Evolutionary conservation across 2,113 vertebrate species (phyloP), one percentile per base, ranked within the genome.

Genomic region (Callorhinus ursinus): DNA sequence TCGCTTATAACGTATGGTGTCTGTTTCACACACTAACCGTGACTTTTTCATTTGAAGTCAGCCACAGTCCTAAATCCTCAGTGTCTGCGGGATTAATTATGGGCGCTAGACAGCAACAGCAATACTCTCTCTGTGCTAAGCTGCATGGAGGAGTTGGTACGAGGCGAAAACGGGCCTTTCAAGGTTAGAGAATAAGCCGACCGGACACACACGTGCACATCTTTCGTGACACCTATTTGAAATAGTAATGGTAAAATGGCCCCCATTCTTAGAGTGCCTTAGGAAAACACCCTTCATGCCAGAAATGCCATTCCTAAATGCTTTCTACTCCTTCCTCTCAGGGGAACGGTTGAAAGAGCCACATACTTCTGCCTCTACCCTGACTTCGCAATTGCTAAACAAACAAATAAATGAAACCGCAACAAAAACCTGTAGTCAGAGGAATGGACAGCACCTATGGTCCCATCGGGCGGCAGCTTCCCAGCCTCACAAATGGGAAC

Each of bases 31-130:
- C 84, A 89, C 98, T 98, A 98, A 98, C 98, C 97, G 98, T 98
- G 98, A 98, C 98, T 99, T 98, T 98, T 99, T 99, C 98, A 98
- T 99, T 99, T 99, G 97, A 98, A 99, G 98, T 98, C 97, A 98
- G 98, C 98, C 98, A 98, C 98, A 98, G 98, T 98, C 96, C 97
- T 98, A 99, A 99, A 99, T 99, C 98, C 98, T 18, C 31, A 92
- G 98, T 98, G 98, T 98, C 98, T 99, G 98, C 87, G 93, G 98
- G 98, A 99, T 99, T 99, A 99, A 99, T 99, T 98, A 98, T 98
- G 98, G 98, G 98, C 98, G 98, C 98, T 98, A 98, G 98, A 98
- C 98, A 98, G 98, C 95, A 98, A 96, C 91, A 98, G 96, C 98
- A 98, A 98, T 98, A 98, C 96, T 99, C 97, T 98, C 98, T 97